Base-by-base conservation (phyloP, 2,113 vertebrate genomes). In the Mystacornis crossleyi region DNA sequence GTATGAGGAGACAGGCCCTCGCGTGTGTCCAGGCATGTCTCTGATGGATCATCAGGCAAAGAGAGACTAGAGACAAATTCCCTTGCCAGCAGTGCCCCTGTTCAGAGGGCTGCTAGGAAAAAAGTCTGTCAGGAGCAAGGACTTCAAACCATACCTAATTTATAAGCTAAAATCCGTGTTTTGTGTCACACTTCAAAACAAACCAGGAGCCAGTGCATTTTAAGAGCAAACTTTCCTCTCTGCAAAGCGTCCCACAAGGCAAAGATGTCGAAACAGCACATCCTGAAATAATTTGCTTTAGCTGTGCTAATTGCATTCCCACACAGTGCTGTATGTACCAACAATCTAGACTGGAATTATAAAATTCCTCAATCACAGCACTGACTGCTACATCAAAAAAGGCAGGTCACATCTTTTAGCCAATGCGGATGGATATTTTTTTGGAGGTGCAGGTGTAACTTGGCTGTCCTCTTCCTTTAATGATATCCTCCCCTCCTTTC, bases 21-120 rank as follows among this genome's bases (percentile, higher is more conserved):
- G 0, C 24, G 13, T 1, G 0, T 14, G n/a, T 29, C 33, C 19
- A 9, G 50, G 18, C 14, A 9, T 4, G 20, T n/a, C 47, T 67
- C 47, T 54, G 78, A 40, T 18, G 54, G 87, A 47, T 45, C 29
- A 31, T 26, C 38, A 67, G 78, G 24, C 28, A 70, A 33, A 43
- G 12, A 11, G 12, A 50, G 36, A 43, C 13, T 12, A 2, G 19
- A 71, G 28, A 38, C 6, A 24, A 84, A 38, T 38, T 50, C 42
- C 34, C 36, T 43, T 29, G 28, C 23, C 72, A 64, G 57, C 43
- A 84, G 16, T 15, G 33, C 2, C 57, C 50, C 50, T 33, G 23
- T 12, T 36, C 48, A 57, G 23, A 20, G 33, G 26, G 31, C 10
- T 84, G 7, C 36, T 67, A 70, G 72, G 14, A 11, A 55, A 62